Evolutionary conservation across 2,113 vertebrate genomes (phyloP), one percentile per base, ranked within the genome.

Genomic region (Pseudopodoces humilis): DNA sequence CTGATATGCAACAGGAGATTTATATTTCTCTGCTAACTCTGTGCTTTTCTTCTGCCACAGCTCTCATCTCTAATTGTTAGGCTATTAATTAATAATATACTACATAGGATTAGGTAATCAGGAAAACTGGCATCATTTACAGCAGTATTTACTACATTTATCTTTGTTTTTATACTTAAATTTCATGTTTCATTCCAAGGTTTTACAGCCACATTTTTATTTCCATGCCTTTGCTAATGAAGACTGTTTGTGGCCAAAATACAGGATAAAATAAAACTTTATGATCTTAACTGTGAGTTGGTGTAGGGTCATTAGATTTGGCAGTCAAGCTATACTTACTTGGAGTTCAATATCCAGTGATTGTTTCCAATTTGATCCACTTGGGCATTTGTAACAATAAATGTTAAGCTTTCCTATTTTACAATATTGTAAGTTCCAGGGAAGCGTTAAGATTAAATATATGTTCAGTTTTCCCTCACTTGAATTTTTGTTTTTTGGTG

Each of bases 181-280:
- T 95, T 96, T 97, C 95, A 93, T 76, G 84, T 92, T 95, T 91
- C 95, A 86, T 97, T 98, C 96, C 94, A 96, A 92, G 52, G 63
- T 90, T 94, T 98, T 97, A 96, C 88, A 95, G 79, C 71, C 86
- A 86, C 91, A 39, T 33, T 93, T 97, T 95, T 96, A 96, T 95
- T 92, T 96, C 86, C 82, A 95, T 97, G 75, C 68, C 53, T 96
- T 96, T 97, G 72, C 78, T 96, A 97, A 97, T 97, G 97, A 98
- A 94, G 93, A 96, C 87, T 96, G 50, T 94, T 95, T 96, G 95
- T 97, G 92, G 96, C 95, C 95, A 95, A 97, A 96, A 93, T 92
- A 93, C 37, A 96, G 75, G 72, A 94, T 91, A 95, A 97, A 97
- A 96, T 96, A 96, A 98, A 97, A 89, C 53, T 97, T 98, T 96